Conservation (phyloP, 1,140 invertebrate genomes). For the Reticulitermes speratus region DNA sequence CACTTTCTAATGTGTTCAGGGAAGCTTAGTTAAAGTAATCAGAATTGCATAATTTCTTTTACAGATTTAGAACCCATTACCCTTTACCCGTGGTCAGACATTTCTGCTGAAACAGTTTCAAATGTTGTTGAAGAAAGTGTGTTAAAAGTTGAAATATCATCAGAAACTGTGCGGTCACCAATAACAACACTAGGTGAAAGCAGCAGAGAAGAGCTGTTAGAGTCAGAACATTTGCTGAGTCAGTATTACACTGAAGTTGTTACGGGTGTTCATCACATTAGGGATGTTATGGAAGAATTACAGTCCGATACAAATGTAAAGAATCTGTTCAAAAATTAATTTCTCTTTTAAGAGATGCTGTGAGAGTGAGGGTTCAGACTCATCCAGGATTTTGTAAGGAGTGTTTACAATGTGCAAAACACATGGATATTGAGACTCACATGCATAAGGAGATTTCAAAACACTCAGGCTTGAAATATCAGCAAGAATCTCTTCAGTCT, state of each 20-base stretch:
- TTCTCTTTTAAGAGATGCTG: slow-evolving; percentile 59
- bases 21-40: too few species aligned
- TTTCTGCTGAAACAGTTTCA: not conserved
- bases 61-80: not conserved
- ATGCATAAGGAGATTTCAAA: too few species aligned
- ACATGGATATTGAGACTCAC: slow-evolving; percentile 32
- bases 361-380: slow-evolving; percentile 60
- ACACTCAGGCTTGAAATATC: too few species aligned
- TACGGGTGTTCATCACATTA: slow-evolving; percentile 34
- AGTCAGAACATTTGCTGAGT: not conserved
- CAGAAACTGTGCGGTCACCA: not conserved
- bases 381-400: slow-evolving; percentile 66
- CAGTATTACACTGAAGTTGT: slow-evolving; percentile 39
- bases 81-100: slow-evolving; percentile 27
- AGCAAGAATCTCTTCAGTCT: not conserved
- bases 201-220: not conserved
- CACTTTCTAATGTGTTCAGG: too few species aligned
- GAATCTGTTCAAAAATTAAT: slow-evolving; percentile 53
- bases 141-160: not conserved
- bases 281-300: slow-evolving; percentile 34
- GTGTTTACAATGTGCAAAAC: slow-evolving; percentile 50
- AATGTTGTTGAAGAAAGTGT: not conserved
- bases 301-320: slow-evolving; percentile 45
- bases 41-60: not conserved
- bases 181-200: not conserved